A percentile compares a stretch with the other conserved stretches of the same genome.
These are phyloP conservation scores for Paramisgurnus dabryanus DNA, from an alignment of 2,113 vertebrate genomes.

Conservation along the genomic window DNA sequence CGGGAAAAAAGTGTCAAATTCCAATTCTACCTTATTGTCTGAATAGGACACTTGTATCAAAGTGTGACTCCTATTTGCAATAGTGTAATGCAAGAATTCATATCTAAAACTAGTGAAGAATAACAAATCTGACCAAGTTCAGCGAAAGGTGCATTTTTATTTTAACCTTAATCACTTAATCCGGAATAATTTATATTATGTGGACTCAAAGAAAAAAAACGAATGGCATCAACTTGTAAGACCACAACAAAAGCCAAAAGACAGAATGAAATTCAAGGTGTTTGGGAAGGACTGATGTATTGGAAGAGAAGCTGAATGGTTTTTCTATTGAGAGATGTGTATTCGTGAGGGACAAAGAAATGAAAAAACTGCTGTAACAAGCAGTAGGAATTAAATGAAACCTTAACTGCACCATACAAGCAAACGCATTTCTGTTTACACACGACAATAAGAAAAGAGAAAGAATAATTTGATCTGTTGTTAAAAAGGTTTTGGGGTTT, in stretches of 20 bases:
- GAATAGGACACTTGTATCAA: not conserved
- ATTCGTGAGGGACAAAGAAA: conserved; percentile 1
- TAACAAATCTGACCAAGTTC: not conserved
- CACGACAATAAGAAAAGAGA: conserved; percentile 28
- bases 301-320: not conserved
- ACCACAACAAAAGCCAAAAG: not conserved
- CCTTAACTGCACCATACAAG: conserved; percentile 18
- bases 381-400: conserved; percentile 32
- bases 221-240: not conserved
- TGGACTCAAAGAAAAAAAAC: not conserved
- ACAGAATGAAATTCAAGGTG: conserved; percentile 15
- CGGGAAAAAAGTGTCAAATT: not conserved
- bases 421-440: conserved; percentile 35
- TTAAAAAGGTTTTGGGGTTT: conserved; percentile 93
- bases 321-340: conserved; percentile 29
- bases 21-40: not conserved
- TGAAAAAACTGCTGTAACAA: conserved; percentile 6
- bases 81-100: not conserved
- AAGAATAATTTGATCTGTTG: conserved; percentile 86
- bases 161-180: not conserved
- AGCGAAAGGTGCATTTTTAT: not conserved
- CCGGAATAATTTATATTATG: not conserved
- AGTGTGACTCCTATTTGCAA: not conserved
- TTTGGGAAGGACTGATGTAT: not conserved
- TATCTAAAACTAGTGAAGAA: not conserved